A percentile compares a stretch with the other conserved stretches of the same genome.
These are phyloP conservation scores for Pipistrellus pipistrellus DNA, from an alignment of 2,797 vertebrate genomes.

Conservation along the genomic window DNA sequence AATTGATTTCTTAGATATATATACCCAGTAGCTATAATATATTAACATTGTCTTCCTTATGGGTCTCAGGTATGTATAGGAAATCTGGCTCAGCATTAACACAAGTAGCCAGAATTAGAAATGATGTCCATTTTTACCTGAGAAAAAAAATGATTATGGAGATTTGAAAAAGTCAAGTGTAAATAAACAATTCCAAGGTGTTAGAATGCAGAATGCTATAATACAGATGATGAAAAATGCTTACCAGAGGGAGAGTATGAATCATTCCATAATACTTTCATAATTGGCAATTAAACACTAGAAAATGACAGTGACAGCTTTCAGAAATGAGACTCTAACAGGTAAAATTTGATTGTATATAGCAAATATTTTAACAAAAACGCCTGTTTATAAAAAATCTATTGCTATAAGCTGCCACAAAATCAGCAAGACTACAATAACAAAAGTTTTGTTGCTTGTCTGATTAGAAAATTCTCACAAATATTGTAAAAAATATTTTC, in stretches of 20 bases:
- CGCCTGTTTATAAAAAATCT: background rate
- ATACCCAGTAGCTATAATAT: slow-evolving; percentile 49
- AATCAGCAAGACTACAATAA: background rate
- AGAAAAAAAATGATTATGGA: slow-evolving; percentile 20
- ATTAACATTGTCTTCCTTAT: slow-evolving; percentile 13
- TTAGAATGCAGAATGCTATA: background rate
- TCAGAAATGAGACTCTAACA: slow-evolving; percentile 60
- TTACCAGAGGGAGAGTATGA: background rate
- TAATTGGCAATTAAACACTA: slow-evolving; percentile 13
- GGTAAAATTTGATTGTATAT: background rate
- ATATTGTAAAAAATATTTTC: background rate
- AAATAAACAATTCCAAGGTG: slow-evolving; percentile 37
- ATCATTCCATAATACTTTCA: slow-evolving; percentile 37
- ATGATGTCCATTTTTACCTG: slow-evolving; percentile 14
- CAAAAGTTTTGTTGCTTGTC: background rate
- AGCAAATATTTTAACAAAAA: background rate
- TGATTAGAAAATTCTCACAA: slow-evolving; percentile 57
- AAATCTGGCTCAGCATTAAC: slow-evolving; percentile 11
- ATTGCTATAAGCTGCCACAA: background rate
- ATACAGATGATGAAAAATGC: slow-evolving; percentile 18
- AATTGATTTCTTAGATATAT: slow-evolving; percentile 55
- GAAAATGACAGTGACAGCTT: slow-evolving; percentile 46
- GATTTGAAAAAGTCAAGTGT: slow-evolving; percentile 37
- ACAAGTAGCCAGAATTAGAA: background rate
- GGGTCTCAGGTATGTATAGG: background rate